Base-by-base conservation (phyloP, 2,113 vertebrate genomes). In the Gorsachius goisagi region DNA sequence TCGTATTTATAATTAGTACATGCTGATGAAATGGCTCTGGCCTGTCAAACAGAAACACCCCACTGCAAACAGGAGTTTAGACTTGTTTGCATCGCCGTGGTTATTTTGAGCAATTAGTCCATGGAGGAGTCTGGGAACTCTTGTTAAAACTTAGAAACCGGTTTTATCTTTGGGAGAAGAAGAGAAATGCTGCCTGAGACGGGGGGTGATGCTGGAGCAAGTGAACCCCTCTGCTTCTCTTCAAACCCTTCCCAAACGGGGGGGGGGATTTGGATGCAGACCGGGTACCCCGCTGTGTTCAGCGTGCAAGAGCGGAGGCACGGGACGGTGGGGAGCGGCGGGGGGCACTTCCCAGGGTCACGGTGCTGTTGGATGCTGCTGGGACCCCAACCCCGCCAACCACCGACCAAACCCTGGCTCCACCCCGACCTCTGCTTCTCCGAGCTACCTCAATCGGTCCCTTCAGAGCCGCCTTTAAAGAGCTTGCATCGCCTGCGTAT, bases 41-140 rank as follows among this genome's bases (percentile, higher is more conserved):
- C 77, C 95, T 44, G 41, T 67, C 94, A 93, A 78, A 95, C 80
- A 91, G 41, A 89, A 95, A 69, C 96, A 79, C 15, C 72, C 92
- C 79, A 15, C 68, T 64, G 86, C 77, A 93, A 96, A 89, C 90
- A 94, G 88, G 88, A 96, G 89, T 87, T 90, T 50, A 92, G 92
- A 76, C 95, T 96, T 95, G 95, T 78, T 92, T 85, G 81, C 81
- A 64, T 58, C 93, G 17, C 87, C 55, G 67, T 50, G 75, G 92
- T 90, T 94, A 7, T 58, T 89, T 35, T 37, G 80, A 88, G 78
- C 52, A 45, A 9, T 87, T 78, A 64, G 50, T 15, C 27, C 3
- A 0, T 1, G 17, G 75, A 44, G 80, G 30, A 87, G 45, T 44
- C 63, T 67, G 71, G 80, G 59, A 81, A 4, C 30, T 56, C 33